Conservation (phyloP, 2,797 vertebrate genomes). For the Clangula hyemalis region DNA sequence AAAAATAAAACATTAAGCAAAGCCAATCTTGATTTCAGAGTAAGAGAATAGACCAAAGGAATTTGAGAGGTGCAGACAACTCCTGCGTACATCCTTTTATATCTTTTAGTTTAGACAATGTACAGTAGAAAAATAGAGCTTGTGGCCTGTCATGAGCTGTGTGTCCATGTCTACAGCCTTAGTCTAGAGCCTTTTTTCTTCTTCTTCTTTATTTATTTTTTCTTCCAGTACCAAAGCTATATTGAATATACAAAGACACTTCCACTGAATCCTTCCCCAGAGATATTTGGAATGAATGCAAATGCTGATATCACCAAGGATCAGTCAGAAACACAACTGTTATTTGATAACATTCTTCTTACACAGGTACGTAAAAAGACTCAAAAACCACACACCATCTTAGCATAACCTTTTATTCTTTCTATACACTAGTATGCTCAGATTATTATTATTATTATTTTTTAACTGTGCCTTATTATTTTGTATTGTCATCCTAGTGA, state of each 20-base stretch:
- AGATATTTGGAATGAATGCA: slow-evolving; percentile 90
- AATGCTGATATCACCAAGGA: slow-evolving; percentile 90
- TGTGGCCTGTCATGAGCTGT: neutral
- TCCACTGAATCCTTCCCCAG: slow-evolving; percentile 86
- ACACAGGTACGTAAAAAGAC: slow-evolving; percentile 79
- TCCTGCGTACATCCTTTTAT: neutral
- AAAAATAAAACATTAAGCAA: neutral
- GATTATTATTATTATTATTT: neutral
- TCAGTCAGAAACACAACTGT: slow-evolving; percentile 87
- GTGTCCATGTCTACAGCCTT: neutral
- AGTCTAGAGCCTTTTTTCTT: neutral
- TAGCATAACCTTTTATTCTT: neutral
- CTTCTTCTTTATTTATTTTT: neutral
- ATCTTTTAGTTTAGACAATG: neutral
- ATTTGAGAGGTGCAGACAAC: neutral
- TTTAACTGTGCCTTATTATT: neutral
- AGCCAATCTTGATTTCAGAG: neutral
- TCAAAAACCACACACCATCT: neutral
- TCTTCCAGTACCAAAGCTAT: slow-evolving; percentile 83
- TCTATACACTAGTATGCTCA: neutral
- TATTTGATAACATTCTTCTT: slow-evolving; percentile 88
- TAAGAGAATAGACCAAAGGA: neutral
- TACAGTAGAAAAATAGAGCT: neutral
- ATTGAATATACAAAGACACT: slow-evolving; percentile 86
- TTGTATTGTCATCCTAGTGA: neutral